Percentiles rank a stretch among this genome's conserved stretches.
Conservation (phyloP, 2,797 vertebrate genomes). For the Urophycis tenuis region DNA sequence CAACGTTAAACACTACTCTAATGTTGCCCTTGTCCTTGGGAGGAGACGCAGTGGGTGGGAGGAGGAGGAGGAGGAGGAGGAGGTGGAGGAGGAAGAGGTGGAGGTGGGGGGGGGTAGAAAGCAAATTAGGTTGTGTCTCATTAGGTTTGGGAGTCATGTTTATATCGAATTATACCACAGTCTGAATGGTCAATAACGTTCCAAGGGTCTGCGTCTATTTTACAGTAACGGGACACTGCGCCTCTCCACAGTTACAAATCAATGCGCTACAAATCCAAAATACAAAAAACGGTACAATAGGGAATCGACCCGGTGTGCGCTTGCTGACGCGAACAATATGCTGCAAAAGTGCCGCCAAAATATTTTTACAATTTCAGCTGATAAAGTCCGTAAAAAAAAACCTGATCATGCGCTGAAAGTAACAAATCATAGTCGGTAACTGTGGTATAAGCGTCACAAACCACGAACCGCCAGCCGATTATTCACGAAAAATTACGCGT, state of each 20-base stretch:
- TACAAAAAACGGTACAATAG: background rate
- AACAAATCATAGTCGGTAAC: background rate
- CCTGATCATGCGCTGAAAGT: background rate
- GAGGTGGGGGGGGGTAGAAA: background rate
- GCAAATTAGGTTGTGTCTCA: background rate
- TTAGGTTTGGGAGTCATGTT: background rate
- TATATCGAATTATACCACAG: background rate
- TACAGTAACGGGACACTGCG: background rate
- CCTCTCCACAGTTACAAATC: background rate
- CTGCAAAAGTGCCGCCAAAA: background rate
- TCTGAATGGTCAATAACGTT: background rate
- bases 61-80: background rate
- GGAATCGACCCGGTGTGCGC: background rate
- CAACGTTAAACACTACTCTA: slow-evolving; percentile 92
- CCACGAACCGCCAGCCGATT: no score
- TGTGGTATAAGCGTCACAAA: no score
- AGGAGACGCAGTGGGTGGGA: no score
- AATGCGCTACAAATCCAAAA: background rate
- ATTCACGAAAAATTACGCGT: no score
- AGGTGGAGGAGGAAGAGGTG: background rate
- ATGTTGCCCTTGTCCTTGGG: slow-evolving; percentile 82
- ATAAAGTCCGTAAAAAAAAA: background rate
- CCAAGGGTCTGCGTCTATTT: background rate
- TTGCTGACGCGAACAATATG: background rate
- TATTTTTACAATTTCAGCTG: background rate